Base-by-base conservation (phyloP, 1,140 invertebrate species). In the Amphibalanus amphitrite region DNA sequence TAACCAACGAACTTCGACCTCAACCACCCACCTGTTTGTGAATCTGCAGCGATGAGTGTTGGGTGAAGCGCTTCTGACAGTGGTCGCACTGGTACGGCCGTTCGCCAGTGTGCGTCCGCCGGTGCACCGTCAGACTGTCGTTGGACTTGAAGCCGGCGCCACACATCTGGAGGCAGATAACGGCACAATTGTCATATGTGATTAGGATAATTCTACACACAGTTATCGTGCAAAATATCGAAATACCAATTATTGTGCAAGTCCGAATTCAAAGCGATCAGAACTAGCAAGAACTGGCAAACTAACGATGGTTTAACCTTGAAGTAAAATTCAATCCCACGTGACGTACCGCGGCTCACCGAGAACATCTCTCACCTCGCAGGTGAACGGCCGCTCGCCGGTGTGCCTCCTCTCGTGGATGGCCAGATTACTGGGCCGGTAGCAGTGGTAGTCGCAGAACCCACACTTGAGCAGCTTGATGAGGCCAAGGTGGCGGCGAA, bases 1-100 rank as follows among this genome's bases (percentile, higher is more conserved):
- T 6, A 38, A 38, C 33, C 33, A 6, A 6, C 33, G 4, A 38
- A 38, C 4, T 38, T 38, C 33, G 33, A 38, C 33, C 33, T 17
- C 47, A 59, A 6, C 47, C 47, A 59, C 47, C 1, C 47, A 67
- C 65, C 28, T 28, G 65, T 67, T 67, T 84, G 84, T 80, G 90
- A 84, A 85, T 92, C 86, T 81, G 87, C 82, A 85, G 87, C 72
- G 87, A 84, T 71, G 94, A 83, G 67, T 83, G 82, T 25, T 83
- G 83, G 28, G 83, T 84, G 76, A 84, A 85, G 8, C 82, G 81
- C 75, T 84, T 83, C 70, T 76, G 73, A 67, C 75, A 76, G 67
- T 74, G 71, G 15, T 73, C 73, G 65, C 75, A 76, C 68, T 74
- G 71, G 40, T 72, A 74, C n/a, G 75, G 75, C 15, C 75, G 71